A percentile compares a stretch with the other conserved stretches of the same genome.
These are phyloP conservation scores for Ophioderma brevispina DNA, from an alignment of 35 echinoderm and acorn worm genomes.

Conservation along the genomic window DNA sequence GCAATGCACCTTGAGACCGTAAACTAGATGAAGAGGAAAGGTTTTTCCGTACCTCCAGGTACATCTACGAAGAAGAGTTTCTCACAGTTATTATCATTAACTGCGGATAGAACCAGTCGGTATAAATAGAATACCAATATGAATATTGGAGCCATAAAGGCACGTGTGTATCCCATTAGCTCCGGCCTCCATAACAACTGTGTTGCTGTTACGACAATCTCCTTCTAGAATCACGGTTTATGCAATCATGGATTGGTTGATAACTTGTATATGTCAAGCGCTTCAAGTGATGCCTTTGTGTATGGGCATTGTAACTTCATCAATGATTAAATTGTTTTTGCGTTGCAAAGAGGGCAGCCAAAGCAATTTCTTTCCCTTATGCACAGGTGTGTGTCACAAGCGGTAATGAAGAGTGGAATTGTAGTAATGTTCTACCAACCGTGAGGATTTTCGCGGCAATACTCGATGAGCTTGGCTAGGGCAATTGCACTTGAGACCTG, in stretches of 20 bases:
- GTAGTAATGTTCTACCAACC: slow-evolving; percentile 38
- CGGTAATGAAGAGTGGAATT: slow-evolving; percentile 13
- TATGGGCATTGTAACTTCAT: slow-evolving; percentile 39
- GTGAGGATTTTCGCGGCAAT: slow-evolving; percentile 50
- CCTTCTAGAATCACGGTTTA: background rate
- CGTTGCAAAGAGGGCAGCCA: too few relatives aligned
- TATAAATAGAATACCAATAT: too few relatives aligned
- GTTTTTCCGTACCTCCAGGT: slow-evolving; percentile 61
- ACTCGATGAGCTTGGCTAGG: slow-evolving; percentile 30
- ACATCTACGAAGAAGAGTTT: slow-evolving; percentile 53
- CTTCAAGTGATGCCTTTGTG: background rate
- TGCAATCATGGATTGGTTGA: background rate
- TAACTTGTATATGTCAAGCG: background rate
- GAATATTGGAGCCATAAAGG: slow-evolving; percentile 34
- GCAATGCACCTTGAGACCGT: background rate
- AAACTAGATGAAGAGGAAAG: slow-evolving; percentile 27
- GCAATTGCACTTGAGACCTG: background rate
- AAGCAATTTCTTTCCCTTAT: too few relatives aligned
- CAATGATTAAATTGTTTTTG: background rate
- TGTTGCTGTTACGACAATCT: background rate
- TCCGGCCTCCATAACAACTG: background rate
- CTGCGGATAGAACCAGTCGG: too few relatives aligned
- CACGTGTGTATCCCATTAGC: slow-evolving; percentile 10
- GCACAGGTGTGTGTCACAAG: too few relatives aligned
- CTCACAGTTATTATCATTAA: background rate